Evolutionary conservation across 2,888 invertebrate genomes (phyloP), one percentile per base, ranked within the genome.

Genomic region (Meta bourneti): DNA sequence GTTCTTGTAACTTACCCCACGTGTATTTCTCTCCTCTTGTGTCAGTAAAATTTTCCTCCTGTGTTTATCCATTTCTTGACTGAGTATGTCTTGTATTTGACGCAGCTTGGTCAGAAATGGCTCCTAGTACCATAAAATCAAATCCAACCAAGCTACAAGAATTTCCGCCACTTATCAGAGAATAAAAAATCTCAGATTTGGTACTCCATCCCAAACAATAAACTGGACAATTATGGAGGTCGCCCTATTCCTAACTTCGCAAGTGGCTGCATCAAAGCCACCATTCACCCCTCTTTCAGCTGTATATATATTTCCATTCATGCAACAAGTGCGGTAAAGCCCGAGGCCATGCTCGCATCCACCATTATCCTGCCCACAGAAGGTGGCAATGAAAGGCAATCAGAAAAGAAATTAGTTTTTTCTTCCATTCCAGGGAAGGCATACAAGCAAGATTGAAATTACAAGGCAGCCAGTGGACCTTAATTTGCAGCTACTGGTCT

Each of bases 401-500:
- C 83, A 83, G 72, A 54, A 54, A 34, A 16, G 52, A 78, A 78
- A 52, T 78, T 78, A n/a, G 9, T 11, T 74, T 71, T 82, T 71
- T 48, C 9, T n/a, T 20, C 11, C 52, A 49, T 48, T 71, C 11
- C 20, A 52, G n/a, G 69, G 69, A 70, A 13, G 69, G 61, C 19
- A 34, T 11, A 49, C 13, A 52, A 16, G 54, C 9, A 70, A 83
- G 71, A 54, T 83, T 83, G 77, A 89, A 89, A 89, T 89, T 89
- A 89, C 83, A 83, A 52, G 83, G 89, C 77, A 72, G 19, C 19
- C 54, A 52, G 7, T 70, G 80, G 78, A 61, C 49, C 89, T 70
- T 83, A 89, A 89, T 89, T 89, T 83, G 71, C 83, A 71, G 82
- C 89, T 89, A 83, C 89, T 49, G 89, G 89, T 89, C 83, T 89